These are phyloP conservation scores for Clarias magur DNA, from an alignment of 2,113 vertebrate genomes.

Conservation along the genomic window DNA sequence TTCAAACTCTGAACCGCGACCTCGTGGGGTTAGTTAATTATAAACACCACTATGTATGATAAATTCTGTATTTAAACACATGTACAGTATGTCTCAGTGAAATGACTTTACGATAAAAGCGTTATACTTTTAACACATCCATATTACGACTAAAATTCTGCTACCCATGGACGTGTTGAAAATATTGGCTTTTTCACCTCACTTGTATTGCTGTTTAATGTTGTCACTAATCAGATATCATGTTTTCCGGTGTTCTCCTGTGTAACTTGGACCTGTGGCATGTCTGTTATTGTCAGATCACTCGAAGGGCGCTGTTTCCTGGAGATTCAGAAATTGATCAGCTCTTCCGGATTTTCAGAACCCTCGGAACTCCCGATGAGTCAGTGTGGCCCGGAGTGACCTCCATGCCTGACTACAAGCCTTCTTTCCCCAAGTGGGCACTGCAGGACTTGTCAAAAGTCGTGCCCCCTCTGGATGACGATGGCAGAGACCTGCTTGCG, in stretches of 20 bases:
- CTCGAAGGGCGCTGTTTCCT: slow-evolving; percentile 86
- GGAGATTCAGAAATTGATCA: slow-evolving; percentile 95
- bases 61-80: too few relatives aligned
- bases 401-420: slow-evolving; percentile 93
- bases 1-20: too few relatives aligned
- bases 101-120: too few relatives aligned
- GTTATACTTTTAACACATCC: too few relatives aligned
- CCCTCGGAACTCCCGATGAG: slow-evolving; percentile 90
- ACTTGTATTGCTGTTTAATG: too few relatives aligned
- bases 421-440: slow-evolving; percentile 92
- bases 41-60: too few relatives aligned
- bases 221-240: too few relatives aligned
- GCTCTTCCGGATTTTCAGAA: slow-evolving; percentile 92
- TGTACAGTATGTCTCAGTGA: too few relatives aligned
- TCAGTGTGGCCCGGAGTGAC: slow-evolving; percentile 88
- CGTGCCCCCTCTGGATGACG: slow-evolving; percentile 87
- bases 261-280: background rate
- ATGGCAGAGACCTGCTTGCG: slow-evolving; percentile 85
- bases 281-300: slow-evolving; percentile 71
- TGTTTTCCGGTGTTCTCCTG: background rate
- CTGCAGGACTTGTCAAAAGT: slow-evolving; percentile 89
- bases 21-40: too few relatives aligned
- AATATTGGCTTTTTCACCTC: too few relatives aligned
- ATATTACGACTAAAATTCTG: too few relatives aligned
- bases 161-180: too few relatives aligned